Conservation (phyloP, 1,140 invertebrate genomes). For the Megathymus violae region DNA sequence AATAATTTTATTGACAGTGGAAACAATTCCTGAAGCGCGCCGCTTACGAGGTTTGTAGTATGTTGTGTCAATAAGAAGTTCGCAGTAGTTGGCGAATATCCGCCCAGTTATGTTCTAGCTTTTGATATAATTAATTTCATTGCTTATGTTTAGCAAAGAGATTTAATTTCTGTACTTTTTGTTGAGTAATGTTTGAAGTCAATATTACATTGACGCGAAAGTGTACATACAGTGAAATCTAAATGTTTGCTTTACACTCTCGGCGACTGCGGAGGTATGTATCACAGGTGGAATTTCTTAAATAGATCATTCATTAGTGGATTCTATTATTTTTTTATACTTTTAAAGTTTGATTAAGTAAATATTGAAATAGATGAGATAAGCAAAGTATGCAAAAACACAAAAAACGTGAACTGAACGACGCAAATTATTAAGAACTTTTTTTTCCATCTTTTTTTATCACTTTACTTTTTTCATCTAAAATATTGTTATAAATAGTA, state of each 20-base stretch:
- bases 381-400: too few relatives aligned
- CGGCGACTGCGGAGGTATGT: conserved; percentile 66
- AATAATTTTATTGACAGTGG: conserved; percentile 40
- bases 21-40: conserved; percentile 57
- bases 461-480: too few relatives aligned
- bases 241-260: conserved; percentile 72
- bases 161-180: background rate
- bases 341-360: too few relatives aligned
- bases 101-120: conserved; percentile 39
- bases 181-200: conserved; percentile 1
- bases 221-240: conserved; percentile 43
- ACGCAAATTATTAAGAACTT: too few relatives aligned
- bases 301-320: background rate
- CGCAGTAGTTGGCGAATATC: conserved; percentile 56
- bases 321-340: too few relatives aligned
- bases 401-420: too few relatives aligned
- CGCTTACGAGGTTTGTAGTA: conserved; percentile 39
- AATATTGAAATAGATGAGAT: too few relatives aligned
- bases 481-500: too few relatives aligned
- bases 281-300: background rate
- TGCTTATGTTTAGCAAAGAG: background rate
- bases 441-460: too few relatives aligned
- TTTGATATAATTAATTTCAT: background rate
- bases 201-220: background rate
- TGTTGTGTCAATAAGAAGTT: conserved; percentile 49